Evolutionary conservation across 2,888 invertebrate species (phyloP).

Genomic region (Cenopis cana): DNA sequence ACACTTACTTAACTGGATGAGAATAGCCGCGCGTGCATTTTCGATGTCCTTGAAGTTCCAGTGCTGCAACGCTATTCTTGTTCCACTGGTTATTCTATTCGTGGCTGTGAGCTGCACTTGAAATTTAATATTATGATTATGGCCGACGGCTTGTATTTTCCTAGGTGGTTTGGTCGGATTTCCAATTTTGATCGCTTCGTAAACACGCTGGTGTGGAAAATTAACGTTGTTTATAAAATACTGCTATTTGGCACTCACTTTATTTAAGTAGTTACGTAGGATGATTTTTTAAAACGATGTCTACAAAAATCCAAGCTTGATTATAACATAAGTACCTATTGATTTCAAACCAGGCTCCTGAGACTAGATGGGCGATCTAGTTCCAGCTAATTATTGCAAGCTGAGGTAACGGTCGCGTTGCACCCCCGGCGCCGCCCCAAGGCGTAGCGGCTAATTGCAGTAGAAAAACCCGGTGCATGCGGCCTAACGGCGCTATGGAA

Average conservation of each 20-base stretch:
- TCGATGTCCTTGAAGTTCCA: constrained; percentile 39
- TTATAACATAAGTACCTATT: not conserved
- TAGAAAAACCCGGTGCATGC: constrained; percentile 34
- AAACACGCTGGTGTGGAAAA: not conserved
- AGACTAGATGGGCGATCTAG: constrained; percentile 20
- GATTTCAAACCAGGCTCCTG: constrained; percentile 7
- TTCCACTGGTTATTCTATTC: constrained; percentile 36
- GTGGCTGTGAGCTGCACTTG: constrained; percentile 26
- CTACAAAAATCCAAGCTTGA: not conserved
- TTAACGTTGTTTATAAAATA: constrained; percentile 3
- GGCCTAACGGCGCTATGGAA: constrained; percentile 8
- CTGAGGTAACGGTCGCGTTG: constrained; percentile 28
- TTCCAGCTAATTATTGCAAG: constrained; percentile 31
- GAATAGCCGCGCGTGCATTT: constrained; percentile 28
- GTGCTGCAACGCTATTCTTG: constrained; percentile 33
- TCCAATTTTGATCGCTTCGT: constrained; percentile 22
- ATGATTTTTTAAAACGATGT: not conserved
- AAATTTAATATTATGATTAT: constrained; percentile 32
- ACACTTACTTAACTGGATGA: constrained; percentile 38
- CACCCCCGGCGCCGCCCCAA: constrained; percentile 32
- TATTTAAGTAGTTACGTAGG: not conserved
- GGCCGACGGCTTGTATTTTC: not conserved
- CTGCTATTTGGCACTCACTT: not conserved
- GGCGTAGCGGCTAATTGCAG: constrained; percentile 34
- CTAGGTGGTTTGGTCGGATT: constrained; percentile 13